Evolutionary conservation across 2,797 vertebrate species (phyloP).

Genomic region (Rhinoraja longicauda): DNA sequence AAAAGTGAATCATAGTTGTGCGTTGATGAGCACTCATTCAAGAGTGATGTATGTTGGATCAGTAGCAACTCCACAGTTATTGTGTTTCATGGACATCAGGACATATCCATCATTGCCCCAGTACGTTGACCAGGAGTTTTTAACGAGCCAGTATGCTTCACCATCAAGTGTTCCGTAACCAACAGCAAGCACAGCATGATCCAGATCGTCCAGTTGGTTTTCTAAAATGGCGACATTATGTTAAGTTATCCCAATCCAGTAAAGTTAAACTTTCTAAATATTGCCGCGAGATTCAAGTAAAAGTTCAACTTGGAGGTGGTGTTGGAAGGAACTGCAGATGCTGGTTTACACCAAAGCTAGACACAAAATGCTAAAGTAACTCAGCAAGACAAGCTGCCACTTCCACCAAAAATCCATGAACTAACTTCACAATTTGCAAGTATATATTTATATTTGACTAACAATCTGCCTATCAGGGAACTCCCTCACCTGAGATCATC

Average conservation of each 20-base stretch:
- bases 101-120: constrained; percentile 77
- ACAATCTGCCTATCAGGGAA: too few species aligned
- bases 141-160: constrained; percentile 70
- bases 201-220: constrained; percentile 54
- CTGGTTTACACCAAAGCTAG: too few species aligned
- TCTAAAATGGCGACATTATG: constrained; percentile 48
- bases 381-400: too few species aligned
- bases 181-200: constrained; percentile 70
- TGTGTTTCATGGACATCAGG: constrained; percentile 78
- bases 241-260: background rate
- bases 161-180: constrained; percentile 62
- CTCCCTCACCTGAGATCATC: too few species aligned
- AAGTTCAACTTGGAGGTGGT: background rate
- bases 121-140: constrained; percentile 80
- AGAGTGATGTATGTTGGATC: constrained; percentile 72
- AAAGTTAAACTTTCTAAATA: background rate
- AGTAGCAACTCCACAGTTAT: constrained; percentile 73
- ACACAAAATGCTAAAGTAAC: too few species aligned
- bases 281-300: background rate
- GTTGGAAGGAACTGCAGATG: too few species aligned
- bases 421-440: too few species aligned
- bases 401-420: too few species aligned
- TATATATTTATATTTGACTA: too few species aligned
- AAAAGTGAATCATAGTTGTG: background rate
- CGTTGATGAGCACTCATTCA: constrained; percentile 40